Conservation (phyloP, 2,888 invertebrate genomes). For the Camptogramma bilineatum region DNA sequence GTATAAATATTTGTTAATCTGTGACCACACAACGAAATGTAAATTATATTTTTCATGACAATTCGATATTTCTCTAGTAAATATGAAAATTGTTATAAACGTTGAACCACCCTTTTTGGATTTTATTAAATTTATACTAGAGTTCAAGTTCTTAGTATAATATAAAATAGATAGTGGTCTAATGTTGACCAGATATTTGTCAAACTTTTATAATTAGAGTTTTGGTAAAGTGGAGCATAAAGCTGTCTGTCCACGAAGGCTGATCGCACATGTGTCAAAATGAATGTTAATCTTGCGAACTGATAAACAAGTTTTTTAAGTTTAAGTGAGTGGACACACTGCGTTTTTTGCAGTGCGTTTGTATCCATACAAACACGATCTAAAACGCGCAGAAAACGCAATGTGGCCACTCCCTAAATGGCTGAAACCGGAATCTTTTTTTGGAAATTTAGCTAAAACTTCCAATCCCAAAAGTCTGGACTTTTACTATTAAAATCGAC, state of each 20-base stretch:
- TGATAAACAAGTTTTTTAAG: background rate
- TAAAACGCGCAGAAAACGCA: too few relatives aligned
- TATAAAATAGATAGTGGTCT: constrained; percentile 26
- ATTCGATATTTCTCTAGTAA: constrained; percentile 24
- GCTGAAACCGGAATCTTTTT: too few relatives aligned
- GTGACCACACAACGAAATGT: constrained; percentile 33
- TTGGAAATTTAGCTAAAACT: too few relatives aligned
- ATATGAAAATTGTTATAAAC: constrained; percentile 23
- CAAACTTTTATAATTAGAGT: constrained; percentile 31
- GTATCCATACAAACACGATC: too few relatives aligned
- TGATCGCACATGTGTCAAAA: background rate
- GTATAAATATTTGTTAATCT: background rate
- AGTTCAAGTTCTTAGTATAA: constrained; percentile 26
- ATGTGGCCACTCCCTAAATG: too few relatives aligned
- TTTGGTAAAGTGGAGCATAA: constrained; percentile 26
- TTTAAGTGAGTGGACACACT: too few relatives aligned
- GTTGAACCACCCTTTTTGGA: constrained; percentile 24
- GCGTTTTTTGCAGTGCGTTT: too few relatives aligned
- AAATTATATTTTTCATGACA: constrained; percentile 29
- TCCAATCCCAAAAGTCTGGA: too few relatives aligned
- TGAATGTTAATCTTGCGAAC: background rate
- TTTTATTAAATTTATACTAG: constrained; percentile 26
- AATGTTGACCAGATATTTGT: constrained; percentile 37
- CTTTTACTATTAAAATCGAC: too few relatives aligned
- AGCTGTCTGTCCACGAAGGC: constrained; percentile 16